These are phyloP conservation scores for Paratrypauchen microcephalus DNA, from an alignment of 2,797 vertebrate species.

Conservation along the genomic window DNA sequence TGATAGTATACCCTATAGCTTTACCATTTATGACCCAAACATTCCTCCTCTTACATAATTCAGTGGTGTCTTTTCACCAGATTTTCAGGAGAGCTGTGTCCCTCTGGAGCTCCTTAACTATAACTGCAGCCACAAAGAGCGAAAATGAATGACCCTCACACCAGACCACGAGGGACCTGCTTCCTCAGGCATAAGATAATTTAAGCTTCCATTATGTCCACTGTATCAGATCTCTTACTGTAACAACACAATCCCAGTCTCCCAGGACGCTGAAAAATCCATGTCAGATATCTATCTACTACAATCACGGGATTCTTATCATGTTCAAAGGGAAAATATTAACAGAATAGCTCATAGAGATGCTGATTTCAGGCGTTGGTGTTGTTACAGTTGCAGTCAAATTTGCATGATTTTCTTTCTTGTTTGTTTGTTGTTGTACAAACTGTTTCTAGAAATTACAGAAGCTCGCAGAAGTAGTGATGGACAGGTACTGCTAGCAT, in stretches of 20 bases:
- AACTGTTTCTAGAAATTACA: too few species aligned
- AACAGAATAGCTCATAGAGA: not conserved
- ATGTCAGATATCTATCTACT: not conserved
- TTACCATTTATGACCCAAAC: not conserved
- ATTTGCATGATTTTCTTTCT: not conserved
- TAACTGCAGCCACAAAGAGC: conserved; percentile 5
- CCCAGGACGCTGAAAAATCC: not conserved
- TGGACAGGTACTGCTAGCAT: too few species aligned
- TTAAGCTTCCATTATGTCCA: not conserved
- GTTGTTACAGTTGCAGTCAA: not conserved
- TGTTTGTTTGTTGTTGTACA: too few species aligned
- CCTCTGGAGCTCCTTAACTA: conserved; percentile 13
- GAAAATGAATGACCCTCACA: conserved; percentile 16
- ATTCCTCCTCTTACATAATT: not conserved
- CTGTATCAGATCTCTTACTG: conserved; percentile 14
- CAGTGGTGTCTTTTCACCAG: not conserved
- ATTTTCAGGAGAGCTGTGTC: conserved; percentile 6
- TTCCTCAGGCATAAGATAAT: conserved; percentile 1
- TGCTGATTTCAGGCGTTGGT: not conserved
- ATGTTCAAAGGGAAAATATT: not conserved
- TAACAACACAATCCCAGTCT: conserved; percentile 12
- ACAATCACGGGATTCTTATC: not conserved
- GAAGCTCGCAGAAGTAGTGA: too few species aligned
- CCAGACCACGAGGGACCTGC: not conserved
- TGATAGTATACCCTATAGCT: not conserved